Evolutionary conservation across 2,113 vertebrate species (phyloP), one percentile per base, ranked within the genome.

Genomic region (Petaurus breviceps): DNA sequence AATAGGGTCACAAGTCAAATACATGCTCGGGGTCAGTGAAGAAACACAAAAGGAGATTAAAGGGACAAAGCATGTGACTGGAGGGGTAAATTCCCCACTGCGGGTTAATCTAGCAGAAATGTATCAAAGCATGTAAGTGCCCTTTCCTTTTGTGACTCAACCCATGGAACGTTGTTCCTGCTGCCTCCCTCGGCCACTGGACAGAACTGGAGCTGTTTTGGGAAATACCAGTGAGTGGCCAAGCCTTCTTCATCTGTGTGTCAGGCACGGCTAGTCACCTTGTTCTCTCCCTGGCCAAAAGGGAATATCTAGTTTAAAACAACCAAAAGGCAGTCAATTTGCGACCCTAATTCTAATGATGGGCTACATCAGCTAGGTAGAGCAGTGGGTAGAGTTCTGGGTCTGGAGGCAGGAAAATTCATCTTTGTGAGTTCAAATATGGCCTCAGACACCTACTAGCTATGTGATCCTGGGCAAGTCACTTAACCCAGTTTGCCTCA

Each of bases 1-100:
- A 98, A 98, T 97, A 97, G 98, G 98, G 99, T 99, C 98, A 99
- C 98, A 99, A 99, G 99, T 99, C 99, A 99, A 99, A 98, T 97
- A 98, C 98, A 98, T 95, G 97, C 97, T 96, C 91, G 94, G 98
- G 99, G 98, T 99, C 99, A 99, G 96, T 94, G 98, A 99, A 96
- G 98, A 99, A 98, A 98, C 97, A 98, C 98, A 98, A 98, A 98
- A 98, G 98, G 98, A 97, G 98, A 98, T 98, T 98, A 98, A 96
- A 96, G 96, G 98, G 98, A 99, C 99, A 99, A 98, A 99, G 98
- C 95, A 95, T 93, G 97, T 96, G 96, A 97, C 94, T 94, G 96
- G 97, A 98, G 96, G 97, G 98, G 96, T 95, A 90, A 97, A 92
- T 94, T 98, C 98, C 93, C 98, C 96, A 91, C 95, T 96, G 98